Evolutionary conservation across 2,888 invertebrate genomes (phyloP), one percentile per base, ranked within the genome.

Genomic region (Melinopterus prodromus): DNA sequence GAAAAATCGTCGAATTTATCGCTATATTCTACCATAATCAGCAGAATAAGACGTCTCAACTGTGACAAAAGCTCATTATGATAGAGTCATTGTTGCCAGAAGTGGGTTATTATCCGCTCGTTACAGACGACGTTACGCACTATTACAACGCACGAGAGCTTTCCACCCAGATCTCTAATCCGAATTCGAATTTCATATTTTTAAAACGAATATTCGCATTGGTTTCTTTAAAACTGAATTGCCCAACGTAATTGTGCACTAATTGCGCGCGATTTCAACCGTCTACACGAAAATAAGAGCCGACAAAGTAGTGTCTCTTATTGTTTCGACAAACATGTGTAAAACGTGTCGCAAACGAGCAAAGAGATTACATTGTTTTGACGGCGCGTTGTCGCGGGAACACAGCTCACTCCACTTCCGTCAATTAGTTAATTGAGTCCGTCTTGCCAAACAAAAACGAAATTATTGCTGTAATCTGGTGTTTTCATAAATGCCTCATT

Each of bases 201-300:
- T 53, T 53, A 53, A 53, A 53, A 53, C 53, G 53, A 53, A 53
- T 53, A 9, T 53, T 53, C 53, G 53, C 7, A 53, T 53, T 3
- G 26, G 26, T 53, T 53, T 12, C 12, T 53, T 12, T 7, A 53
- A 53, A 53, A 53, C 53, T 53, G 53, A 7, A 12, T 53, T 53
- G 53, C 53, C 53, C 53, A 53, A 53, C 53, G 53, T 53, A 53
- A 53, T 53, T 53, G 53, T 53, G 53, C 53, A 53, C 53, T 53
- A 53, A 53, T 53, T 53, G 53, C 53, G 53, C 53, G 53, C 7
- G 53, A 53, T 53, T 53, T 53, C 53, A 53, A 53, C 53, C 53
- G 26, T 26, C 26, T 26, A 26, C 26, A 26, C 26, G 3, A 53
- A 53, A 53, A 53, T 53, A 12, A 53, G 53, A 53, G 53, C 53